phyloP scores from a whole-genome alignment of 2,888 invertebrate genomes.

The Achlya flavicornis region DNA sequence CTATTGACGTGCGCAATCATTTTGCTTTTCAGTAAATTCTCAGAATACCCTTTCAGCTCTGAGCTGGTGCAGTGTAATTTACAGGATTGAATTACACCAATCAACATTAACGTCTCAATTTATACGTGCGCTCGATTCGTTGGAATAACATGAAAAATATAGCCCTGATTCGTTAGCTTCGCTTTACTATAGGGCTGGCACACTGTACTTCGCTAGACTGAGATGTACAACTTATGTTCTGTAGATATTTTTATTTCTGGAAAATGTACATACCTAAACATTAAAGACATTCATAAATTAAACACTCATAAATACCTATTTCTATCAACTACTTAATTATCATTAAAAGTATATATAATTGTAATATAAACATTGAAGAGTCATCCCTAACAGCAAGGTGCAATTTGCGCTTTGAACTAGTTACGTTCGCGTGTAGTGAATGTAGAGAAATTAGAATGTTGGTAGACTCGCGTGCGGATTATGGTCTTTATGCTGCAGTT shows the following conservation, averaged over 20 bases:
- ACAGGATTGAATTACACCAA: conserved; percentile 38
- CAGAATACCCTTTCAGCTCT: conserved; percentile 24
- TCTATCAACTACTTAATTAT: too few relatives aligned
- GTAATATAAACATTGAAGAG: neutral
- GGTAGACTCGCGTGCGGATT: conserved; percentile 46
- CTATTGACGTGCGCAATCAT: neutral
- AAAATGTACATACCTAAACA: too few relatives aligned
- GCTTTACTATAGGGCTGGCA: conserved; percentile 15
- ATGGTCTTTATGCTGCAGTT: conserved; percentile 33
- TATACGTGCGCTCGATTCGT: conserved; percentile 24
- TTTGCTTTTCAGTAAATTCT: conserved; percentile 25
- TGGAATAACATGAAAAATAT: conserved; percentile 14
- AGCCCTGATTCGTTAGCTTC: conserved; percentile 16
- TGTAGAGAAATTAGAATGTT: conserved; percentile 42
- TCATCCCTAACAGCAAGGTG: conserved; percentile 19
- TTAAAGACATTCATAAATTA: too few relatives aligned
- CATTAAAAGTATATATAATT: too few relatives aligned
- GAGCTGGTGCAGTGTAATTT: conserved; percentile 25
- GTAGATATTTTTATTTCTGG: too few relatives aligned
- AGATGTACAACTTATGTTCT: too few relatives aligned
- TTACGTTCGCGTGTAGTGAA: conserved; percentile 33
- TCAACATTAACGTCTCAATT: conserved; percentile 42
- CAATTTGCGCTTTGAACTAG: conserved; percentile 38
- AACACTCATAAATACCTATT: too few relatives aligned
- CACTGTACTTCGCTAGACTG: neutral